A percentile compares a stretch with the other conserved stretches of the same genome.
Conservation (phyloP, 2,888 invertebrate genomes). For the Griposia aprilina region DNA sequence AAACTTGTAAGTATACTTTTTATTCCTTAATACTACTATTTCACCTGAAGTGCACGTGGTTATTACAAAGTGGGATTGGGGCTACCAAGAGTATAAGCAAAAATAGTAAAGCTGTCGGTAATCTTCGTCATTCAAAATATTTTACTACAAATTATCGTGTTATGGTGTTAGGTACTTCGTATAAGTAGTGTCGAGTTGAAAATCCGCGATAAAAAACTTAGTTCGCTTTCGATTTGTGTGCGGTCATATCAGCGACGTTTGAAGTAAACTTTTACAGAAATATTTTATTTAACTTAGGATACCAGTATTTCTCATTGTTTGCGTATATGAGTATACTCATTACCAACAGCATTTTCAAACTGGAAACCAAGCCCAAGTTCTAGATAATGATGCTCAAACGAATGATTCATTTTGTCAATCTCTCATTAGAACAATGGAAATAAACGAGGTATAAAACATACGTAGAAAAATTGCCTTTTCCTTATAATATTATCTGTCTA, state of each 20-base stretch:
- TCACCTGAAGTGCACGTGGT: too few species aligned
- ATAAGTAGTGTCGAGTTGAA: neutral
- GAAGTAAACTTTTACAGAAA: neutral
- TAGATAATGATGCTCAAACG: neutral
- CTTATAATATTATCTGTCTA: slow-evolving; percentile 23
- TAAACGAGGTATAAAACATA: neutral
- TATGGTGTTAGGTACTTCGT: neutral
- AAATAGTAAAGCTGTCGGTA: neutral
- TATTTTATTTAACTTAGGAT: neutral
- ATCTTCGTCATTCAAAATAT: neutral
- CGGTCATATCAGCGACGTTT: too few species aligned
- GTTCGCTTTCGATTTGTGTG: neutral
- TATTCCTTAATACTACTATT: too few species aligned
- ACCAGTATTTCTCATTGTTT: neutral
- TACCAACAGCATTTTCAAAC: neutral
- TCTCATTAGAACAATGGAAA: neutral
- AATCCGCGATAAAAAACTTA: neutral
- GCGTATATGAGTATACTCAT: neutral
- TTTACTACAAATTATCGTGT: neutral
- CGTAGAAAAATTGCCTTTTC: neutral
- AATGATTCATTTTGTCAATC: slow-evolving; percentile 24
- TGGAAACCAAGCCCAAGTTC: slow-evolving; percentile 28
- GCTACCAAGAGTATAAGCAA: neutral
- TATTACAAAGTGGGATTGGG: too few species aligned
- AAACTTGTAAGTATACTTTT: slow-evolving; percentile 92